These are phyloP conservation scores for Steinernema hermaphroditum DNA, from an alignment of 2,888 invertebrate genomes.

Conservation along the genomic window DNA sequence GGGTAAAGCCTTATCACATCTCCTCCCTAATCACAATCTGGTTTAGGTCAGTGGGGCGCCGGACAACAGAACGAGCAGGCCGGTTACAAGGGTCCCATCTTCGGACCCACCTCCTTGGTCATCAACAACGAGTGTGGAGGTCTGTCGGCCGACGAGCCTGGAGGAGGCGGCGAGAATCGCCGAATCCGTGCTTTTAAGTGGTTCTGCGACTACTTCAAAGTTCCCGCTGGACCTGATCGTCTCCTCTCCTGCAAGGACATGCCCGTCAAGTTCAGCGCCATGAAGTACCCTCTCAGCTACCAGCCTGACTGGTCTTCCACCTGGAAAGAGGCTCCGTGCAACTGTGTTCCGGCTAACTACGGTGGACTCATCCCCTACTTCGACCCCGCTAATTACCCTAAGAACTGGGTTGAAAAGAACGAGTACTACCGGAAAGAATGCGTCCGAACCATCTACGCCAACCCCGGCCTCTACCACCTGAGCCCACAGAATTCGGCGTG, in stretches of 20 bases:
- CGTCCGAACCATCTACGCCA: slow-evolving; percentile 51
- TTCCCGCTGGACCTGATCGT: slow-evolving; percentile 43
- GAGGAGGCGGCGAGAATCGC: slow-evolving; percentile 53
- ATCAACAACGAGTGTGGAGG: slow-evolving; percentile 63
- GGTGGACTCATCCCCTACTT: slow-evolving; percentile 54
- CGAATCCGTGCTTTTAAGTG: slow-evolving; percentile 63
- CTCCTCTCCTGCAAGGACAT: slow-evolving; percentile 52
- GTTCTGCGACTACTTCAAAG: slow-evolving; percentile 59
- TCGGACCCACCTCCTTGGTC: slow-evolving; percentile 58
- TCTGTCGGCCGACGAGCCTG: slow-evolving; percentile 49
- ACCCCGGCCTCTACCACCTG: slow-evolving; percentile 54
- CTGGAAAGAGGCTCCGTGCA: slow-evolving; percentile 55
- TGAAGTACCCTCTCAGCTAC: slow-evolving; percentile 50
- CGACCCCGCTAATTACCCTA: slow-evolving; percentile 55
- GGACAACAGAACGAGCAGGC: slow-evolving; percentile 46
- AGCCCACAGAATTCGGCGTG: slow-evolving; percentile 49
- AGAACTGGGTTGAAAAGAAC: slow-evolving; percentile 49
- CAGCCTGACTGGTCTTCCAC: slow-evolving; percentile 58
- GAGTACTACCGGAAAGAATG: slow-evolving; percentile 45
- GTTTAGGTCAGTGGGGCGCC: slow-evolving; percentile 53
- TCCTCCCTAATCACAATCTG: not conserved
- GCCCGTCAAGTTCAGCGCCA: slow-evolving; percentile 50
- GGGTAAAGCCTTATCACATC: slow-evolving; percentile 41
- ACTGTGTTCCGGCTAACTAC: slow-evolving; percentile 57
- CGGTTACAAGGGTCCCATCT: slow-evolving; percentile 55